These are phyloP conservation scores for Stenotaenia linearis DNA, from an alignment of 2,888 invertebrate species.

Conservation along the genomic window DNA sequence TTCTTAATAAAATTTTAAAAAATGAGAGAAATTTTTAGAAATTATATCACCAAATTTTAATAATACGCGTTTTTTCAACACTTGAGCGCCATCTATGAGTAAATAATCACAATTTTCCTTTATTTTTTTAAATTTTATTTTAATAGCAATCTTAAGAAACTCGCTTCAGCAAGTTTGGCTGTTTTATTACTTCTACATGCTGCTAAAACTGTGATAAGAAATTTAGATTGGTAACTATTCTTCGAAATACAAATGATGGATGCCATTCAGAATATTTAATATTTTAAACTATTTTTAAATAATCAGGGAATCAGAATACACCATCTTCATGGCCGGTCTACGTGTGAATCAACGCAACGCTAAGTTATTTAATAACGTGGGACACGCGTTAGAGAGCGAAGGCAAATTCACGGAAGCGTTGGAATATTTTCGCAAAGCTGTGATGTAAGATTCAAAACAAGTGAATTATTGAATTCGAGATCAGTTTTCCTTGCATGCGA, in stretches of 20 bases:
- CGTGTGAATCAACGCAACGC: constrained; percentile 79
- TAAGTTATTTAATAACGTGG: constrained; percentile 94
- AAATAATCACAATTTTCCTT: background rate
- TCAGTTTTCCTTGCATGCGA: background rate
- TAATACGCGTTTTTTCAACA: no score
- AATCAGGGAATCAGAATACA: constrained; percentile 68
- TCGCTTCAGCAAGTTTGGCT: constrained; percentile 49
- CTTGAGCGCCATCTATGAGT: background rate
- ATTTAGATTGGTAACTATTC: constrained; percentile 69
- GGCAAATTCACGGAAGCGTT: constrained; percentile 68
- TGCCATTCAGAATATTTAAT: background rate
- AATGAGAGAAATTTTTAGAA: no score
- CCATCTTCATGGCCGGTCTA: constrained; percentile 87
- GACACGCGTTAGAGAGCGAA: constrained; percentile 83
- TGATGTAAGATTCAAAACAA: constrained; percentile 52
- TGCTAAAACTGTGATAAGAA: constrained; percentile 77
- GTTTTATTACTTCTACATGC: constrained; percentile 70
- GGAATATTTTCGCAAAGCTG: constrained; percentile 85
- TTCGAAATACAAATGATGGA: background rate
- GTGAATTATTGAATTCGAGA: constrained; percentile 27
- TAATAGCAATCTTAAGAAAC: constrained; percentile 27
- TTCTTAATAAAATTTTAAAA: no score
- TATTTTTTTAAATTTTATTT: background rate
- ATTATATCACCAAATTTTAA: no score
- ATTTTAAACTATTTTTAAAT: background rate